These are phyloP conservation scores for Melieria omissa DNA, from an alignment of 2,888 invertebrate genomes.

Conservation along the genomic window DNA sequence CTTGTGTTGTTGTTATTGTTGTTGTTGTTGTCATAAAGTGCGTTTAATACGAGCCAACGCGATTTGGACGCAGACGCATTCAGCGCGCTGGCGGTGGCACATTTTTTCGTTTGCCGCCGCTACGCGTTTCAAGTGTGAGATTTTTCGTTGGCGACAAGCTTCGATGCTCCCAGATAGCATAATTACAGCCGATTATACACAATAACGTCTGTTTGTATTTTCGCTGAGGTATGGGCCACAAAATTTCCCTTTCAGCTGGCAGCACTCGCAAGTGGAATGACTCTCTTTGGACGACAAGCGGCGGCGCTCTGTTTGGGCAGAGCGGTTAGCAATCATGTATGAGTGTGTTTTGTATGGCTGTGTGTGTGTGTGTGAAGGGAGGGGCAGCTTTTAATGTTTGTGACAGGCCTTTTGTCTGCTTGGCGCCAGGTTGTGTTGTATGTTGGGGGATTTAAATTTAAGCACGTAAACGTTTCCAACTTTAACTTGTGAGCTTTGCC, in stretches of 20 bases:
- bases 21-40: background rate
- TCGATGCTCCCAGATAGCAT: constrained; percentile 45
- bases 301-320: background rate
- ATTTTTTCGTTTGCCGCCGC: too few relatives aligned
- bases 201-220: background rate
- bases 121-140: constrained; percentile 44
- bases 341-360: too few relatives aligned
- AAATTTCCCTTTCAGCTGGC: background rate
- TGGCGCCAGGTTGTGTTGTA: background rate
- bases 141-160: constrained; percentile 46
- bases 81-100: too few relatives aligned
- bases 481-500: constrained; percentile 35
- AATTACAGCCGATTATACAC: constrained; percentile 48
- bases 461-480: constrained; percentile 20
- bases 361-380: background rate
- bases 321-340: background rate
- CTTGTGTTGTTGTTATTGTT: background rate
- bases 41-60: too few relatives aligned
- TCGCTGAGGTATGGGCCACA: background rate
- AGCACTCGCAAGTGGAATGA: background rate
- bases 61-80: too few relatives aligned
- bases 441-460: background rate
- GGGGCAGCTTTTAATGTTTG: too few relatives aligned
- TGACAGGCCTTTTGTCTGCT: background rate
- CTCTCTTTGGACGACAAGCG: background rate